Evolutionary conservation across 2,888 invertebrate species (phyloP), one percentile per base, ranked within the genome.

Genomic region (Clunio marinus): DNA sequence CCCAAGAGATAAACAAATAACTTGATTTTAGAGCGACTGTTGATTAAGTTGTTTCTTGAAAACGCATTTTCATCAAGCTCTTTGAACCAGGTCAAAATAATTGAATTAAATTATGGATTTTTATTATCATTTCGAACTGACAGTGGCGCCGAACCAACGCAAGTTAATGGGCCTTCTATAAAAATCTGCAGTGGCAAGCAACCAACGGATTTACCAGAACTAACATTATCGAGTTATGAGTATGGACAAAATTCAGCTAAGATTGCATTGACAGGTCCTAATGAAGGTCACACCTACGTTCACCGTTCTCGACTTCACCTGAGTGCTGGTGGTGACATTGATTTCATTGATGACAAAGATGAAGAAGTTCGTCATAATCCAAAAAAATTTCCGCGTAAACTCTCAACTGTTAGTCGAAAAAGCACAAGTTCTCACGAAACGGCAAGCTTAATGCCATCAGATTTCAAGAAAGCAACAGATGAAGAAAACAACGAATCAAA

Each of bases 221-320:
- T 79, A 69, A 78, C 82, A 69, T 75, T 87, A 60, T 83, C 80
- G 10, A 72, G 75, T 22, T 83, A 83, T 73, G 76, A 80, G 45
- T 80, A 79, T 35, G 83, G 84, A 15, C 75, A 81, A 27, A 80
- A 81, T 67, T 82, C 84, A 62, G 81, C 90, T 65, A 81, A 87
- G 69, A 87, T 89, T 8, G 87, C 91, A 68, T 86, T 86, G 74
- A 89, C 92, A 0, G 93, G 93, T 7, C 93, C 93, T 0, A 88
- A 88, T 73, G 88, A 86, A 69, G 93, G 93, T 1, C 81, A 93
- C 2, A 87, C 88, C 0, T 85, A 87, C 59, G 88, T 91, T 24
- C 86, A 86, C 76, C 80, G 85, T 59, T 83, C 83, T 60, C 85
- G 86, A 73, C 81, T 84, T 71, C 86, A 87, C 76, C 80, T 88